phyloP scores from a whole-genome alignment of 2,797 vertebrate species.

The Betta splendens region DNA sequence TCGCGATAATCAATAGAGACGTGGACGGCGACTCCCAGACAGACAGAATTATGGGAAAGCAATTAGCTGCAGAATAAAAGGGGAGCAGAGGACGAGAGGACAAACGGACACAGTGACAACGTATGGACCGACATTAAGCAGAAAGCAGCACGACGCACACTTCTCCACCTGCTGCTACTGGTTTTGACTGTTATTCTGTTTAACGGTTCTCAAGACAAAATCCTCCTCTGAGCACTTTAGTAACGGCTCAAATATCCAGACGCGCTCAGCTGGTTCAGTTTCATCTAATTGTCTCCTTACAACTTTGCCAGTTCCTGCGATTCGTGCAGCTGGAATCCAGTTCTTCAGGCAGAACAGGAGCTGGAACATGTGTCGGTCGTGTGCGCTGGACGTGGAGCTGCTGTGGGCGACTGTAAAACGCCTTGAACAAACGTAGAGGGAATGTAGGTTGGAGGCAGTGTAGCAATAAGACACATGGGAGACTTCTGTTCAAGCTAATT shows the following conservation, averaged over 20 bases:
- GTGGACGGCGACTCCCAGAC: constrained; percentile 24
- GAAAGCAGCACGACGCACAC: no score
- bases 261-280: background rate
- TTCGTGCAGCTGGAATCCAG: background rate
- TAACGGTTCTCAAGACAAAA: background rate
- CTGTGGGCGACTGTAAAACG: background rate
- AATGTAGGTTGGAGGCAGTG: no score
- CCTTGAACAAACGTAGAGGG: background rate
- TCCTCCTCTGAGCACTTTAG: constrained; percentile 1
- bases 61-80: constrained; percentile 37
- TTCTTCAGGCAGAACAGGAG: no score
- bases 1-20: constrained; percentile 38
- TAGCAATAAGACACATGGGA: no score
- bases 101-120: constrained; percentile 8
- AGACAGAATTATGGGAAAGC: constrained; percentile 40
- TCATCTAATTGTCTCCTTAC: background rate
- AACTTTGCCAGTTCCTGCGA: background rate
- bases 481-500: background rate
- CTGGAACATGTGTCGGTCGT: background rate
- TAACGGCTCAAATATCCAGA: constrained; percentile 1
- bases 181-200: no score
- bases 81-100: constrained; percentile 27
- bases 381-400: constrained; percentile 1
- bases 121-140: no score
- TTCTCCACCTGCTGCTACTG: no score